These are phyloP conservation scores for Geotrypetes seraphini DNA, from an alignment of 2,797 vertebrate genomes.

Conservation along the genomic window DNA sequence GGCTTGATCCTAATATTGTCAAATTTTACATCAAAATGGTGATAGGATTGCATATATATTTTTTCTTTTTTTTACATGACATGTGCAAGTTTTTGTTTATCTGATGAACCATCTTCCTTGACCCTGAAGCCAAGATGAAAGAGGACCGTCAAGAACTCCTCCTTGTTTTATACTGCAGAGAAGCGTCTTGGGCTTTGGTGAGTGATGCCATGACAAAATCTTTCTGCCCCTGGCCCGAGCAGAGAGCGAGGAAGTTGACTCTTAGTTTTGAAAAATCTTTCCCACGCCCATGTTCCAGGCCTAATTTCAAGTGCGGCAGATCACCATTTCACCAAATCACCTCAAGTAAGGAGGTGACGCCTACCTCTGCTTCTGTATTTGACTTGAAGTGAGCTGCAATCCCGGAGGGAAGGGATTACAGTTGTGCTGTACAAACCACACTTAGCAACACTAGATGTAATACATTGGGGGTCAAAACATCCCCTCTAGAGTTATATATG, in stretches of 20 bases:
- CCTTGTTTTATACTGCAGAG: constrained; percentile 13
- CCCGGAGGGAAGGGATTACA: constrained; percentile 22
- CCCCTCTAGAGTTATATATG: constrained; percentile 45
- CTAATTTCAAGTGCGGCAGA: constrained; percentile 10
- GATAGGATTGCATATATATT: constrained; percentile 34
- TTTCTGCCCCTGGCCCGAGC: background rate
- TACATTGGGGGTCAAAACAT: no score
- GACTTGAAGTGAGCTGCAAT: constrained; percentile 19
- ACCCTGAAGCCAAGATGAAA: constrained; percentile 6
- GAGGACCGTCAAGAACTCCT: constrained; percentile 7
- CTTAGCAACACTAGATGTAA: constrained; percentile 20
- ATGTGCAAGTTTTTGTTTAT: constrained; percentile 37
- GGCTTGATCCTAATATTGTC: constrained; percentile 9
- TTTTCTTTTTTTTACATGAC: no score
- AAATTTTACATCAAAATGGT: constrained; percentile 8
- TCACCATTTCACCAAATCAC: constrained; percentile 19
- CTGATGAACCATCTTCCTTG: no score
- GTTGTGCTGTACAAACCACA: constrained; percentile 34
- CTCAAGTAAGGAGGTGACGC: constrained; percentile 16
- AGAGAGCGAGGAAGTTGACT: constrained; percentile 7
- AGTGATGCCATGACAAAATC: constrained; percentile 9
- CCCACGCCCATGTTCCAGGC: constrained; percentile 7
- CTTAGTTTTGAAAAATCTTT: constrained; percentile 12
- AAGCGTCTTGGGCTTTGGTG: constrained; percentile 14
- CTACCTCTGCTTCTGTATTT: constrained; percentile 12